Base-by-base conservation (phyloP, 2,797 vertebrate genomes). In the Mastacembelus armatus region DNA sequence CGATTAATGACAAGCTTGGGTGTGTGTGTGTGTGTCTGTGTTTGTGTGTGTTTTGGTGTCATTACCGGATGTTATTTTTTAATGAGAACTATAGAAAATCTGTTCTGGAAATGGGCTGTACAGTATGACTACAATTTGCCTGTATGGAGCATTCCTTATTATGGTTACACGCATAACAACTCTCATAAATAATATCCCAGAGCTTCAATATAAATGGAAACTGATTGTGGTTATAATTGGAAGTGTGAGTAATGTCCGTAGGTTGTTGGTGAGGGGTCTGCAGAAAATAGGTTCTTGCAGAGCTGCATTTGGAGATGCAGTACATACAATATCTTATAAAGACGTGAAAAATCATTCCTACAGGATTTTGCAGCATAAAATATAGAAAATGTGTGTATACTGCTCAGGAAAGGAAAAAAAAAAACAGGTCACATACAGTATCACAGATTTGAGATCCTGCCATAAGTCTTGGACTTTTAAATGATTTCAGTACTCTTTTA, bases 31-130 rank as follows among this genome's bases (percentile, higher is more conserved):
- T 38, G 52, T 32, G 49, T 50, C 19, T 35, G 36, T 39, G 24
- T 55, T 56, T 44, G 50, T 43, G 54, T 56, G 51, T 15, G 35
- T 26, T 65, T 59, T n/a, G 14, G n/a, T 71, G 58, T 78, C 44
- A 60, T 80, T 69, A 67, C 50, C 48, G 73, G 45, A 77, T 77
- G 71, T 56, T 75, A 62, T 56, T 82, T 72, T 65, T 62, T 81
- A 78, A 74, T 81, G 68, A 84, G 74, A 74, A 64, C 50, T 64
- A 51, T 21, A 48, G 27, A 50, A 62, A 69, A 55, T 29, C 1
- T 33, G 36, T 35, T 36, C 66, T 66, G 40, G 4, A 16, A 35
- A 35, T 38, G 33, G 10, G 35, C 40, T 61, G 22, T 7, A 11
- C 35, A 14, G 39, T 18, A n/a, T 24, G 19, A 32, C 36, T 18